Conservation (phyloP, 2,888 invertebrate species). For the Ceriagrion tenellum region DNA sequence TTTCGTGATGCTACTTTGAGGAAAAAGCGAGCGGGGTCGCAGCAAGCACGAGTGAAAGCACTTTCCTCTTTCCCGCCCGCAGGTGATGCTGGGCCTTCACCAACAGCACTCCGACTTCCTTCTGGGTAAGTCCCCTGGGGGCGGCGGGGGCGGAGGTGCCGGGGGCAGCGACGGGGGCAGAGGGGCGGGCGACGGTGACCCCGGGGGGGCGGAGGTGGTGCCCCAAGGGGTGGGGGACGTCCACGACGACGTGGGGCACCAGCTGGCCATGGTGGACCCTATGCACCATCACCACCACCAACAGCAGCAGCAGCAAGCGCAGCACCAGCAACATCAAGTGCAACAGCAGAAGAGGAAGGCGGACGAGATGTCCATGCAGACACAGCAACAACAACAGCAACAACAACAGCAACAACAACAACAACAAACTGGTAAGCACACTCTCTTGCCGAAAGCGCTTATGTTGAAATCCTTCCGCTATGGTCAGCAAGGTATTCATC, state of each 20-base stretch:
- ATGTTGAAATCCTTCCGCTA: neutral
- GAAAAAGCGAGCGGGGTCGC: too few species aligned
- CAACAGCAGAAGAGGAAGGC: slow-evolving; percentile 54
- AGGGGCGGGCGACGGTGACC: slow-evolving; percentile 70
- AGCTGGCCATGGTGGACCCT: slow-evolving; percentile 68
- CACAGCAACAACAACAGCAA: slow-evolving; percentile 73
- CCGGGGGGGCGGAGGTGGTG: slow-evolving; percentile 25
- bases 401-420: slow-evolving; percentile 74
- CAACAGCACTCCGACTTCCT: slow-evolving; percentile 76
- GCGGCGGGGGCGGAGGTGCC: slow-evolving; percentile 77
- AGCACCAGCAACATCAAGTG: slow-evolving; percentile 65
- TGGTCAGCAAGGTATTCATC: too few species aligned
- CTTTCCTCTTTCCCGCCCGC: neutral
- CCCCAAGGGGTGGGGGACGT: neutral
- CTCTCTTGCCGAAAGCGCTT: neutral
- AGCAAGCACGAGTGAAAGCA: too few species aligned
- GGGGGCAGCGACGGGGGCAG: slow-evolving; percentile 68
- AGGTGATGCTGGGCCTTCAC: slow-evolving; percentile 75
- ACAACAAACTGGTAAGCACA: slow-evolving; percentile 73
- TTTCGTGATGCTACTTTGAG: too few species aligned
- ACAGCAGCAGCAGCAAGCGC: slow-evolving; percentile 56
- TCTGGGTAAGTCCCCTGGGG: slow-evolving; percentile 74
- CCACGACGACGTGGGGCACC: slow-evolving; percentile 68
- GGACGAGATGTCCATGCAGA: slow-evolving; percentile 69
- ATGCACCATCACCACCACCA: slow-evolving; percentile 65